Conservation (phyloP, 1,140 invertebrate species). For the Drosophila ohnishii region DNA sequence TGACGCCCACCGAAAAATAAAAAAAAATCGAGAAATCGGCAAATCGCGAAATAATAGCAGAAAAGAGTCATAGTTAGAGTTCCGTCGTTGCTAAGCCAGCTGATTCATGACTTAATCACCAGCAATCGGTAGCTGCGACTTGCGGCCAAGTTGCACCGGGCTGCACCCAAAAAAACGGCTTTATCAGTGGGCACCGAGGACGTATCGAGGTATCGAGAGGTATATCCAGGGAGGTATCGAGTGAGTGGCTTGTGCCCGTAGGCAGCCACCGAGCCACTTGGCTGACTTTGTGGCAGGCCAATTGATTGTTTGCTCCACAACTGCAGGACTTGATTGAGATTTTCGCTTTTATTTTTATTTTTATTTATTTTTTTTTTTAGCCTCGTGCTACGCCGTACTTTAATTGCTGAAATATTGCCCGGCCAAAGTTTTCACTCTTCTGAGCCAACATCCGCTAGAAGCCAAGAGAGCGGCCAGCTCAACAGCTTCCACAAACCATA, state of each 20-base stretch:
- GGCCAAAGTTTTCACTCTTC: constrained; percentile 53
- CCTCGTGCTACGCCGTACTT: constrained; percentile 13
- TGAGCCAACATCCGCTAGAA: constrained; percentile 58
- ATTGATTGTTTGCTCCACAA: constrained; percentile 79
- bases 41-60: constrained; percentile 30
- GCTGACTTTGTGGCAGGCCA: constrained; percentile 53
- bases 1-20: constrained; percentile 67
- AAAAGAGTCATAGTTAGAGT: constrained; percentile 63
- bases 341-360: constrained; percentile 24
- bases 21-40: constrained; percentile 16
- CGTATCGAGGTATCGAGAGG: constrained; percentile 30
- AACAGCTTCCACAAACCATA: constrained; percentile 68
- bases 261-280: constrained; percentile 55
- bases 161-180: constrained; percentile 74
- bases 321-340: constrained; percentile 67
- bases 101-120: constrained; percentile 80
- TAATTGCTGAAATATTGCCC: constrained; percentile 27
- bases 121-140: constrained; percentile 69
- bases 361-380: neutral
- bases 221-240: constrained; percentile 32
- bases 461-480: constrained; percentile 3
- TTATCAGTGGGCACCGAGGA: constrained; percentile 53
- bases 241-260: constrained; percentile 69
- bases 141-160: constrained; percentile 37
- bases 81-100: constrained; percentile 40